A percentile compares a stretch with the other conserved stretches of the same genome.
phyloP scores from a whole-genome alignment of 2,888 invertebrate species.

The Thecocarcelia acutangulata region DNA sequence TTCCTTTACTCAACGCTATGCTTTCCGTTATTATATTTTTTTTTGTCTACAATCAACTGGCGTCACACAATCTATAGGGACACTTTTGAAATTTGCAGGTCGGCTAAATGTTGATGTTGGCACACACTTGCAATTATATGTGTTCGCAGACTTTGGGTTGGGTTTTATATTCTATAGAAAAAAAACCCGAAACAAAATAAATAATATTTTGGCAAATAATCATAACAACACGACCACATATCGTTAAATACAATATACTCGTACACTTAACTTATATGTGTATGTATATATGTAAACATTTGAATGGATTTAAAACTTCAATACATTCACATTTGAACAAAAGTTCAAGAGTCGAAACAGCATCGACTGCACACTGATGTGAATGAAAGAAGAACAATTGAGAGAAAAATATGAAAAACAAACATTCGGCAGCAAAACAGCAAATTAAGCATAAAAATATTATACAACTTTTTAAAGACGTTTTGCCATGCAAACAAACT shows the following conservation, averaged over 20 bases:
- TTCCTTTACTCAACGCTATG: background rate
- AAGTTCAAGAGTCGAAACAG: slow-evolving; percentile 61
- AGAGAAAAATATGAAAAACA: slow-evolving; percentile 26
- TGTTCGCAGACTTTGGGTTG: slow-evolving; percentile 59
- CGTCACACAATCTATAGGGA: slow-evolving; percentile 65
- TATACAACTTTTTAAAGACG: slow-evolving; percentile 33
- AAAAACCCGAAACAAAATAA: slow-evolving; percentile 32
- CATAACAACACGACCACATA: slow-evolving; percentile 58
- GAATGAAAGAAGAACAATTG: slow-evolving; percentile 50
- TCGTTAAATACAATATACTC: background rate
- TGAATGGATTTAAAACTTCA: background rate
- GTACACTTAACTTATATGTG: background rate
- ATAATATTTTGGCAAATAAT: slow-evolving; percentile 59
- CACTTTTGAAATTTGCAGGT: slow-evolving; percentile 42
- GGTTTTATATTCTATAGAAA: slow-evolving; percentile 21
- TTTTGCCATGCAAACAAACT: slow-evolving; percentile 27
- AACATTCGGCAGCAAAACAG: slow-evolving; percentile 39
- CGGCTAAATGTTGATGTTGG: slow-evolving; percentile 44
- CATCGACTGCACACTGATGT: slow-evolving; percentile 59
- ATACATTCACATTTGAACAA: slow-evolving; percentile 25
- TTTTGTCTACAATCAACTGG: slow-evolving; percentile 47
- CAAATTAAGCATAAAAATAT: slow-evolving; percentile 54
- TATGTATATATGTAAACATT: background rate
- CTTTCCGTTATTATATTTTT: slow-evolving; percentile 1
- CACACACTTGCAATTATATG: slow-evolving; percentile 40